A percentile compares a stretch with the other conserved stretches of the same genome.
Conservation (phyloP, 1,140 invertebrate species). For the Goniozus legneri region DNA sequence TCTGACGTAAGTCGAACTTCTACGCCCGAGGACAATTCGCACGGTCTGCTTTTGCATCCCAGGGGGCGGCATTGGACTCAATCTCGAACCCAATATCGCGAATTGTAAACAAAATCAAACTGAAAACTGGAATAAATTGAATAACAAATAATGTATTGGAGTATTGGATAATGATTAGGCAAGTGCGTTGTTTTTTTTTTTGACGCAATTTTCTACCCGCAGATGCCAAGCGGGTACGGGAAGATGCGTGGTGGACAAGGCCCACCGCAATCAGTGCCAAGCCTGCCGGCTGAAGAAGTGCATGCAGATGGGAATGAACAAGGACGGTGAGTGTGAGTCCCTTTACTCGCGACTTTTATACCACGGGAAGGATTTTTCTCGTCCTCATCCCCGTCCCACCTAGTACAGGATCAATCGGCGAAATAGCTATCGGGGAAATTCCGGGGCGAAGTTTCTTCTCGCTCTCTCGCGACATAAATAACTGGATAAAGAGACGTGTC, state of each 20-base stretch:
- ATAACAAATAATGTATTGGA: not conserved
- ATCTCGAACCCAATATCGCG: too few relatives aligned
- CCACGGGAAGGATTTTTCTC: too few relatives aligned
- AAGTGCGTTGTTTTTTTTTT: too few relatives aligned
- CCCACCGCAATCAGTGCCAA: slow-evolving; percentile 97
- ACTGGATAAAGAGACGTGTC: slow-evolving; percentile 35
- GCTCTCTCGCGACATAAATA: slow-evolving; percentile 38
- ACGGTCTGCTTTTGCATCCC: too few relatives aligned
- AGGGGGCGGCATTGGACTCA: too few relatives aligned
- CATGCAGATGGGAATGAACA: slow-evolving; percentile 99
- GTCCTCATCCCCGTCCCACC: too few relatives aligned
- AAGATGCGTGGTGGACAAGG: slow-evolving; percentile 95
- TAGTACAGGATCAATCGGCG: not conserved
- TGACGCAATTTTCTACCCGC: slow-evolving; percentile 31
- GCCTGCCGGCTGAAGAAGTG: slow-evolving; percentile 98
- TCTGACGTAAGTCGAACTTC: too few relatives aligned
- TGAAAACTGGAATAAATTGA: not conserved
- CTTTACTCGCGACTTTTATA: slow-evolving; percentile 6
- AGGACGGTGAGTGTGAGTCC: slow-evolving; percentile 91
- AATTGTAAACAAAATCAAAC: not conserved
- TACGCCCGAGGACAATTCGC: too few relatives aligned
- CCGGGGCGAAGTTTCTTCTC: not conserved
- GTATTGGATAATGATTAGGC: not conserved
- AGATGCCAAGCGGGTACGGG: slow-evolving; percentile 97
- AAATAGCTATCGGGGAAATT: not conserved